phyloP scores from a whole-genome alignment of 2,888 invertebrate species.

The Drosophila affinis region DNA sequence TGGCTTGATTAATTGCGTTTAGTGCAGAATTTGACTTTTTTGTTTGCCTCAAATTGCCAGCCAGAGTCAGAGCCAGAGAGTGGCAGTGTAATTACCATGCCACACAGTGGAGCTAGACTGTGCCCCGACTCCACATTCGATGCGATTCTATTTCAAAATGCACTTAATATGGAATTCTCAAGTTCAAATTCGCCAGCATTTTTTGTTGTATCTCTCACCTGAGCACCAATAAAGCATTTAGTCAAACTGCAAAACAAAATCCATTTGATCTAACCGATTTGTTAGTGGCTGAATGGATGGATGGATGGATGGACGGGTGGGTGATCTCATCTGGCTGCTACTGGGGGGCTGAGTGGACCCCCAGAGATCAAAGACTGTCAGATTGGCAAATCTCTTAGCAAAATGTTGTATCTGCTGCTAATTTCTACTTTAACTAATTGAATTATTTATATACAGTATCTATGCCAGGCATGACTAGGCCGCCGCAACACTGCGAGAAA shows the following conservation, averaged over 20 bases:
- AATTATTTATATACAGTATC: conserved; percentile 49
- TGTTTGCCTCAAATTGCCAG: conserved; percentile 71
- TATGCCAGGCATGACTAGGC: conserved; percentile 19
- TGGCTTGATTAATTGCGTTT: conserved; percentile 72
- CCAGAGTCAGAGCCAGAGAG: conserved; percentile 19
- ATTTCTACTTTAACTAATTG: conserved; percentile 52
- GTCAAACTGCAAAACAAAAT: conserved; percentile 48
- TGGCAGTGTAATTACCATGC: conserved; percentile 73
- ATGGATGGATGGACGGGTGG: conserved; percentile 20
- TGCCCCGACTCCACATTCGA: conserved; percentile 29
- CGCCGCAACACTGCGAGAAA: conserved; percentile 13
- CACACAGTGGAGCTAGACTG: conserved; percentile 26
- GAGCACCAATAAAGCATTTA: conserved; percentile 44
- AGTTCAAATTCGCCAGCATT: conserved; percentile 57
- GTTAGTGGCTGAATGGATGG: conserved; percentile 1
- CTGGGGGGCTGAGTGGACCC: conserved; percentile 17
- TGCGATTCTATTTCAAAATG: conserved; percentile 66
- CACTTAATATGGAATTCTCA: conserved; percentile 77
- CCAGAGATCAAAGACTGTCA: conserved; percentile 68
- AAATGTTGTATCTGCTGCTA: conserved; percentile 43
- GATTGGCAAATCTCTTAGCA: conserved; percentile 57
- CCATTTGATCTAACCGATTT: conserved; percentile 67
- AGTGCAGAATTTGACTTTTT: conserved; percentile 78
- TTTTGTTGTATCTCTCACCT: conserved; percentile 15
- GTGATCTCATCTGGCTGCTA: conserved; percentile 64